Base-by-base conservation (phyloP, 2,113 vertebrate genomes). In the Oryzias javanicus region DNA sequence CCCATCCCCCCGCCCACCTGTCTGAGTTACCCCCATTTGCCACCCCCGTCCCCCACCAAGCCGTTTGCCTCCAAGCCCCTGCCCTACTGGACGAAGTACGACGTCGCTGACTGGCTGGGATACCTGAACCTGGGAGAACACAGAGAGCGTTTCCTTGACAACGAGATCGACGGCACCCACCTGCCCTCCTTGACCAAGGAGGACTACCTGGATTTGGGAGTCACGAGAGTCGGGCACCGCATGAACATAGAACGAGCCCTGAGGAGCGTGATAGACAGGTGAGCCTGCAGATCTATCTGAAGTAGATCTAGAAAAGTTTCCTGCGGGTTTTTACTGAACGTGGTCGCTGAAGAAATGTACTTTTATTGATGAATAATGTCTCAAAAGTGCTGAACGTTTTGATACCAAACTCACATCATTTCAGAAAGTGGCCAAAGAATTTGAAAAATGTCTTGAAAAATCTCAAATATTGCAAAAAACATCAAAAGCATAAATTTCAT, bases 231-330 rank as follows among this genome's bases (percentile, higher is more conserved):
- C 5, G 96, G 95, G 14, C 95, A 97, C 82, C 94, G 95, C 56
- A 97, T 97, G 95, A 97, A 97, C 86, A 97, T 97, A 52, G 94
- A 96, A 63, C 90, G 96, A 15, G 96, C 95, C 50, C 92, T 98
- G 75, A 93, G 93, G 78, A 92, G 90, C 46, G 92, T 98, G 64
- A 89, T 96, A 74, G 94, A 97, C 91, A 96, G 95, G 95, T 98
- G 91, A 82, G 92, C 20, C 58, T 50, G 19, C 35, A 53, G 48
- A 67, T 13, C 60, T 63, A 54, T 20, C 14, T 20, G 20, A 19
- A 53, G 18, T 35, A 18, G 27, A 53, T 22, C 22, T 22, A 22
- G 22, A 22, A 22, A 2, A 22, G 22, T n/a, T n/a, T n/a, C n/a
- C n/a, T n/a, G n/a, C n/a, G n/a, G n/a, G n/a, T n/a, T n/a, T n/a